Percentiles rank a stretch among this genome's conserved stretches.
These are phyloP conservation scores for Dynastes maya DNA, from an alignment of 2,888 invertebrate species.

Conservation along the genomic window DNA sequence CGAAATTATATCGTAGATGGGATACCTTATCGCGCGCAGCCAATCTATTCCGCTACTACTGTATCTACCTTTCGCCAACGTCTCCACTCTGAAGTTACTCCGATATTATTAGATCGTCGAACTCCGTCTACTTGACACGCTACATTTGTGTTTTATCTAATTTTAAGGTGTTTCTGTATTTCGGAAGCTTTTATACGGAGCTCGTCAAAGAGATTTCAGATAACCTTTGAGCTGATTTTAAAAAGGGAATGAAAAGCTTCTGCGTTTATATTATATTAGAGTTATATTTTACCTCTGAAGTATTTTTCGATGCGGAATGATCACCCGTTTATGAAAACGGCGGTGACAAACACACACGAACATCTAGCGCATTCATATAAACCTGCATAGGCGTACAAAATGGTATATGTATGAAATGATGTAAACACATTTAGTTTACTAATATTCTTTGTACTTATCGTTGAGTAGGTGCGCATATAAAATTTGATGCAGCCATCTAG, in stretches of 20 bases:
- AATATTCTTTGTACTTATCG: too few species aligned
- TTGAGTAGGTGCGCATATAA: too few species aligned
- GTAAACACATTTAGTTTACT: too few species aligned
- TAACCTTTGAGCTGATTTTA: constrained; percentile 51
- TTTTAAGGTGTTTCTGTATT: constrained; percentile 64
- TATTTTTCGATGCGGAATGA: constrained; percentile 31
- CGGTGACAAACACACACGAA: constrained; percentile 12
- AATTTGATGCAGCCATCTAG: too few species aligned
- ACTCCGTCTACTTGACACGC: constrained; percentile 64
- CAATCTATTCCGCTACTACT: constrained; percentile 61
- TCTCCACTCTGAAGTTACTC: constrained; percentile 61
- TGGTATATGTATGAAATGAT: too few species aligned
- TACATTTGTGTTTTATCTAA: constrained; percentile 65
- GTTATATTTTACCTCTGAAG: constrained; percentile 32
- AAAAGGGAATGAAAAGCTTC: constrained; percentile 42
- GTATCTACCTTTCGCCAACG: constrained; percentile 21
- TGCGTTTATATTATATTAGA: constrained; percentile 36
- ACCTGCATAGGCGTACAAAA: too few species aligned
- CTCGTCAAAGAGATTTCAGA: constrained; percentile 53
- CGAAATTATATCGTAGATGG: constrained; percentile 64
- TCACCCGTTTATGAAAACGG: constrained; percentile 22
- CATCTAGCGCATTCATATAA: background rate
- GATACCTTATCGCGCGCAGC: constrained; percentile 64
- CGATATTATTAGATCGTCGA: constrained; percentile 65
- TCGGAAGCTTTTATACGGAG: constrained; percentile 53